Conservation (phyloP, 2,113 vertebrate species). For the Epinephelus moara region DNA sequence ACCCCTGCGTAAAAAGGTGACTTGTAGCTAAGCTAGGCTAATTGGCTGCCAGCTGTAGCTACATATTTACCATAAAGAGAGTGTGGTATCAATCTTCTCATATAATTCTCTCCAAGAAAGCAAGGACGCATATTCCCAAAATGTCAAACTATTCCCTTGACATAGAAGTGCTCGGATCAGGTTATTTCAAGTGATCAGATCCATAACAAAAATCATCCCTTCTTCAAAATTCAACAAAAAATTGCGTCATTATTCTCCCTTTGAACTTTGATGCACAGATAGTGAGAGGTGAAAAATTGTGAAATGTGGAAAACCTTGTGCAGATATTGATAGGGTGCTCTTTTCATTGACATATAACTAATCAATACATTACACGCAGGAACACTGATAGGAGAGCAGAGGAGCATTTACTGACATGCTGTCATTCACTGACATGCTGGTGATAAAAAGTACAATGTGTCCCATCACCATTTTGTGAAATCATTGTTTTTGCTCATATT, state of each 20-base stretch:
- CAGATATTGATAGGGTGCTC: too few relatives aligned
- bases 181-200: background rate
- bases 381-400: background rate
- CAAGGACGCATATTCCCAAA: too few relatives aligned
- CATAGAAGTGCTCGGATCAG: background rate
- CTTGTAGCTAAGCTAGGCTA: background rate
- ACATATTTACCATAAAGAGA: background rate
- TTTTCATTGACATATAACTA: background rate
- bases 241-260: background rate
- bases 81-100: too few relatives aligned
- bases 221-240: background rate
- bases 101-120: too few relatives aligned
- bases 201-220: background rate
- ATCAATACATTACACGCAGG: background rate
- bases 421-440: background rate
- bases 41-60: background rate
- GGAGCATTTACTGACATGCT: background rate
- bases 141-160: too few relatives aligned
- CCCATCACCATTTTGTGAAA: constrained; percentile 25
- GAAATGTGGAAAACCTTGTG: too few relatives aligned
- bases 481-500: constrained; percentile 16
- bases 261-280: background rate
- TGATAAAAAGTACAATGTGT: constrained; percentile 16
- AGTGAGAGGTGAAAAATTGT: background rate
- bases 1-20: too few relatives aligned